Percentiles rank a stretch among this genome's conserved stretches.
Conservation (phyloP, 1,140 invertebrate species). For the Solenopsis fugax region DNA sequence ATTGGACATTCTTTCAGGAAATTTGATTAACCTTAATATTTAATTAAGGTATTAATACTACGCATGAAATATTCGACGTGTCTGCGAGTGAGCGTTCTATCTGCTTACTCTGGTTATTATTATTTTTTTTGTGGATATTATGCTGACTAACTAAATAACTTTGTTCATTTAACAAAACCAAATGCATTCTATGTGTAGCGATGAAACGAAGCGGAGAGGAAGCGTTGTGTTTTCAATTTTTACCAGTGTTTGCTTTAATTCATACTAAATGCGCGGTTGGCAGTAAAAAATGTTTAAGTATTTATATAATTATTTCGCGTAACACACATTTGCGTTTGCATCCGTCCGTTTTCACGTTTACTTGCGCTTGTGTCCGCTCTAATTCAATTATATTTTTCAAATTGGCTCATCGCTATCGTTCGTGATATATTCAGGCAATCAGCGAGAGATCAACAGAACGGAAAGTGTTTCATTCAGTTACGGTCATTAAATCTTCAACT, state of each 20-base stretch:
- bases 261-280: slow-evolving; percentile 27
- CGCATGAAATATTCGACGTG: not conserved
- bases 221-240: slow-evolving; percentile 42
- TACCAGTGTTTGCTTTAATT: slow-evolving; percentile 44
- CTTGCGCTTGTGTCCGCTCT: not conserved
- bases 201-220: not conserved
- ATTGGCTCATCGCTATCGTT: slow-evolving; percentile 1
- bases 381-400: slow-evolving; percentile 51
- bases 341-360: not conserved
- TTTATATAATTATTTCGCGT: slow-evolving; percentile 40
- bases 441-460: slow-evolving; percentile 14
- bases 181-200: not conserved
- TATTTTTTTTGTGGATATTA: not conserved
- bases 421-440: slow-evolving; percentile 35
- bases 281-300: slow-evolving; percentile 35
- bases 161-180: not conserved
- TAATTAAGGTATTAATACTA: slow-evolving; percentile 5
- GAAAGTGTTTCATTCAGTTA: not conserved
- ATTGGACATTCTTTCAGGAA: not conserved
- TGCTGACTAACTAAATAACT: not conserved
- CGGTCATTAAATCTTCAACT: slow-evolving; percentile 23
- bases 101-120: not conserved
- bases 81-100: not conserved
- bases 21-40: slow-evolving; percentile 47
- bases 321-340: slow-evolving; percentile 5